These are phyloP conservation scores for Podabrus alpinus DNA, from an alignment of 2,888 invertebrate genomes.

Conservation along the genomic window DNA sequence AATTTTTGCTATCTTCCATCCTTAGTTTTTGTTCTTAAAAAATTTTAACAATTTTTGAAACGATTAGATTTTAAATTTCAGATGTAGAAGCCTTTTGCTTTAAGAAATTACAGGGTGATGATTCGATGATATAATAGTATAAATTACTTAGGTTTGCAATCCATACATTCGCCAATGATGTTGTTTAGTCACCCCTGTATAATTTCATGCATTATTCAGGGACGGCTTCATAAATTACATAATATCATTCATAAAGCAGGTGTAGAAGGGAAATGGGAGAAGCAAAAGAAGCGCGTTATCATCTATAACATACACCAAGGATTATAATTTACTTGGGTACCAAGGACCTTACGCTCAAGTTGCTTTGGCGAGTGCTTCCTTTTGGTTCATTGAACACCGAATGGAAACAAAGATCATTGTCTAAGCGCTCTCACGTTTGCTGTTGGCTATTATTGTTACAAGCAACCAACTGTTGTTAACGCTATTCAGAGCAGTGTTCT, in stretches of 20 bases:
- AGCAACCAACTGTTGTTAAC: slow-evolving; percentile 9
- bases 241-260: neutral
- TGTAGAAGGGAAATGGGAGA: neutral
- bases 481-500: neutral
- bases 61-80: neutral
- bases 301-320: neutral
- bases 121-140: no score
- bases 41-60: neutral
- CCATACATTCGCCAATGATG: no score
- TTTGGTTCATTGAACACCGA: slow-evolving; percentile 30
- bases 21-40: neutral
- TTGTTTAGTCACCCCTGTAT: no score
- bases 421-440: slow-evolving; percentile 28
- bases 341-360: neutral
- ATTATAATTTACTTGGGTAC: neutral
- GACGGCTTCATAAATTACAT: neutral
- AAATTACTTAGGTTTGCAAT: no score
- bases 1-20: neutral
- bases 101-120: no score
- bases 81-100: no score
- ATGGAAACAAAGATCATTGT: slow-evolving; percentile 30
- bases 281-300: neutral
- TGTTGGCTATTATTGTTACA: slow-evolving; percentile 14
- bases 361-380: neutral
- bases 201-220: neutral